Base-by-base conservation (phyloP, 2,113 vertebrate genomes). In the Damaliscus lunatus region DNA sequence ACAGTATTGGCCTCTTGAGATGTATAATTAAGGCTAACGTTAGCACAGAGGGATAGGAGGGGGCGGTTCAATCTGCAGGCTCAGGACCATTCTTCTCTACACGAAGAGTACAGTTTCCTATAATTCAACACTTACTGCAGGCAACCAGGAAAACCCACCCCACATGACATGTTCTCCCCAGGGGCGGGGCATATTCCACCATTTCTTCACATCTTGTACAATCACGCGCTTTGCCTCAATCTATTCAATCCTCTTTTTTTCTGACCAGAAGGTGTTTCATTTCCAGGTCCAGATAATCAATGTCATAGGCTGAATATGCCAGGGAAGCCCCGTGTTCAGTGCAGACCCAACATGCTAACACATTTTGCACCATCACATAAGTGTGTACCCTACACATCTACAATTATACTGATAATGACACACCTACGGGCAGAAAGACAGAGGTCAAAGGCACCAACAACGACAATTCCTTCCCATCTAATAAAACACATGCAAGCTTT, bases 201-300 rank as follows among this genome's bases (percentile, higher is more conserved):
- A 27, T 43, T 77, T 77, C 23, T 77, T 43, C 71, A 27, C 23
- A 43, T 27, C 40, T 77, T 43, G 6, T 43, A 27, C 23, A 43
- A 27, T 77, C 71, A 14, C 36, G 36, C 0, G 0, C 21, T 77
- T 43, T 77, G 40, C 40, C 23, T 77, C 40, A 43, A 43, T 43
- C 40, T 43, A 77, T 15, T 77, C 40, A 43, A 43, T 27, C 21
- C 11, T 8, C 40, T 77, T 43, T 40, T 77, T 43, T 43, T 77
- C 71, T 15, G 40, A 77, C 23, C 31, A 43, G 71, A 43, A 74
- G 23, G 23, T 77, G 23, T 43, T 77, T 40, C 40, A 43, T 43
- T 43, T 77, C 71, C 71, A 77, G 71, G 40, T 77, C 71, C 12
- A 27, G 40, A 19, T 77, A 77, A 9, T 43, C 40, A 27, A 19